These are phyloP conservation scores for Hippasteria phrygiana DNA, from an alignment of 53 echinoderm and acorn worm genomes.

Conservation along the genomic window DNA sequence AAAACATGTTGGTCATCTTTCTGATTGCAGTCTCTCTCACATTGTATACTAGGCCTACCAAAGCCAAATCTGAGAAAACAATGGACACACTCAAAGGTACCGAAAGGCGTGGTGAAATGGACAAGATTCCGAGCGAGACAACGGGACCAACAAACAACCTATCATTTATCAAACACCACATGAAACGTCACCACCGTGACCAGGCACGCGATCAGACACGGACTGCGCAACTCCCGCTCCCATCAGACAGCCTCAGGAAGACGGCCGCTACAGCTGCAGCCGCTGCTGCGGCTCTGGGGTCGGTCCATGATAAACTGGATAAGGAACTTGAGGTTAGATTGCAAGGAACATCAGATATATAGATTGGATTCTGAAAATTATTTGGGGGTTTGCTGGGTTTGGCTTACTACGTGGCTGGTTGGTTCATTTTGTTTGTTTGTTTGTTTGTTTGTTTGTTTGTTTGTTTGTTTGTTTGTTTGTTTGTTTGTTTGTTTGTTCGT, in stretches of 20 bases:
- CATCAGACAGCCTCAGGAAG: neutral
- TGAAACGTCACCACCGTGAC: conserved; percentile 16
- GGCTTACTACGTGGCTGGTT: too few relatives aligned
- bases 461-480: too few relatives aligned
- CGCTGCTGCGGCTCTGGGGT: conserved; percentile 24
- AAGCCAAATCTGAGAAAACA: neutral
- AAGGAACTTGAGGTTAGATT: conserved; percentile 2
- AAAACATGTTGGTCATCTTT: too few relatives aligned
- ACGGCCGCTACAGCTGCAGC: conserved; percentile 21
- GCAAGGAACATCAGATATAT: too few relatives aligned
- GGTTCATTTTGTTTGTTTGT: too few relatives aligned
- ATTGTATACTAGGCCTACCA: too few relatives aligned
- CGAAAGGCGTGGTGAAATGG: neutral
- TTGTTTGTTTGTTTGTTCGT: too few relatives aligned
- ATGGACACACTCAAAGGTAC: neutral
- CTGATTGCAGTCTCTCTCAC: neutral
- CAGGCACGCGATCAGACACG: conserved; percentile 16
- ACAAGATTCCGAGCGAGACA: neutral
- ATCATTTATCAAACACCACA: conserved; percentile 28
- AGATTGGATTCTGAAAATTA: too few relatives aligned
- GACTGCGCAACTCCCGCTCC: conserved; percentile 1
- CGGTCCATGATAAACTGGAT: conserved; percentile 1
- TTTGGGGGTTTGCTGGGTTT: too few relatives aligned
- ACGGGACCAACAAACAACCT: neutral
- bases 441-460: too few relatives aligned